A percentile compares a stretch with the other conserved stretches of the same genome.
phyloP scores from a whole-genome alignment of 1,140 invertebrate genomes.

The Platyura marginata region DNA sequence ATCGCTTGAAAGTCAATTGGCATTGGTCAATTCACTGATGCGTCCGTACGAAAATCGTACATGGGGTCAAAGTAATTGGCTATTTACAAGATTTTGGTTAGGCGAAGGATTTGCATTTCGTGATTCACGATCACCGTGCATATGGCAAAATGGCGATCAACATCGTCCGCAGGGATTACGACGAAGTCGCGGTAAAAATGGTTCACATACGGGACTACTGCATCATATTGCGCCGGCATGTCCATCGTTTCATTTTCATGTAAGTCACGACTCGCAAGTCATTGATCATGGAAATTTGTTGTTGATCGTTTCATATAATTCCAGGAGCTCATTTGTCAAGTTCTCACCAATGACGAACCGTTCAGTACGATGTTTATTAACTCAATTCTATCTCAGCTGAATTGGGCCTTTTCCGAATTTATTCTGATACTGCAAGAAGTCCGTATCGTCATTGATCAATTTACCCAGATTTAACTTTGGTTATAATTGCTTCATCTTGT shows the following conservation, averaged over 20 bases:
- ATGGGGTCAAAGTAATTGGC: conserved; percentile 77
- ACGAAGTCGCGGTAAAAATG: conserved; percentile 20
- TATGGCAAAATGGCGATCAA: conserved; percentile 20
- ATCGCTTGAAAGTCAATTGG: conserved; percentile 30
- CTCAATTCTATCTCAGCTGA: conserved; percentile 62
- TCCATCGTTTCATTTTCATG: conserved; percentile 18
- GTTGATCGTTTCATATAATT: too few species aligned
- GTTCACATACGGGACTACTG: conserved; percentile 21
- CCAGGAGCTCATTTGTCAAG: conserved; percentile 19
- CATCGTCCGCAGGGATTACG: conserved; percentile 14
- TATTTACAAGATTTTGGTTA: conserved; percentile 67
- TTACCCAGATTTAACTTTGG: conserved; percentile 1
- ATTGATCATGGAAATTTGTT: too few species aligned
- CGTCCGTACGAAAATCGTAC: conserved; percentile 65
- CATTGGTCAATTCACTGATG: conserved; percentile 45
- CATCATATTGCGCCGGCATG: conserved; percentile 22
- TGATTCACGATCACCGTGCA: conserved; percentile 28
- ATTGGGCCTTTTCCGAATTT: conserved; percentile 81
- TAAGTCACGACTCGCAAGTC: conserved; percentile 1
- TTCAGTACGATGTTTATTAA: conserved; percentile 49
- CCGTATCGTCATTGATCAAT: conserved; percentile 11
- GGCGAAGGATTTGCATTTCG: conserved; percentile 65
- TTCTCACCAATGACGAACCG: conserved; percentile 22
- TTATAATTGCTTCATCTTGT: conserved; percentile 4
- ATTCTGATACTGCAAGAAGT: conserved; percentile 74